phyloP scores from a whole-genome alignment of 2,888 invertebrate genomes.

The Lepas anatifera region DNA sequence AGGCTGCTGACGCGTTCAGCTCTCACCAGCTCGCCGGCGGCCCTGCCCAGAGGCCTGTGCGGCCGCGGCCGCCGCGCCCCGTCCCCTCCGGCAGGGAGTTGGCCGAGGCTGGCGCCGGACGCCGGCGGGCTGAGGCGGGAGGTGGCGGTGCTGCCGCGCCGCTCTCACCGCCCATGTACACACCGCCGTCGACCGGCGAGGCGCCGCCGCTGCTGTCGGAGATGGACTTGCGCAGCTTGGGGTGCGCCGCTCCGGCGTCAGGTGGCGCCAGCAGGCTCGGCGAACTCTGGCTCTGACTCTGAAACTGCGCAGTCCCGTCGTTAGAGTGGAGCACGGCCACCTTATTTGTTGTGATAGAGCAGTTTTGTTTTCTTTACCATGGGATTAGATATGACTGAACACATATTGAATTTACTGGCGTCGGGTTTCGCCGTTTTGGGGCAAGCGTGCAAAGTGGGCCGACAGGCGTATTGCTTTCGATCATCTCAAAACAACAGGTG shows the following conservation, averaged over 20 bases:
- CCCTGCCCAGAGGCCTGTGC: conserved; percentile 24
- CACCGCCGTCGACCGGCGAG: conserved; percentile 4
- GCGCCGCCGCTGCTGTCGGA: conserved; percentile 18
- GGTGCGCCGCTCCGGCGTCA: conserved; percentile 19
- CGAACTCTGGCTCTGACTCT: conserved; percentile 13
- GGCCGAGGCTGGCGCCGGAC: background rate
- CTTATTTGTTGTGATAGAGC: too few species aligned
- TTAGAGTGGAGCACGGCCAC: background rate
- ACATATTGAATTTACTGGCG: too few species aligned
- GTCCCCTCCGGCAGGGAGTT: conserved; percentile 15
- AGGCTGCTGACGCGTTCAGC: background rate
- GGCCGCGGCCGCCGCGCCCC: conserved; percentile 12
- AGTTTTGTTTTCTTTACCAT: too few species aligned
- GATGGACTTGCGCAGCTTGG: conserved; percentile 24
- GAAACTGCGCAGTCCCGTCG: background rate
- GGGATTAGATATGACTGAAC: too few species aligned
- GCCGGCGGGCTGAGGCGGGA: background rate
- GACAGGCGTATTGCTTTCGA: too few species aligned
- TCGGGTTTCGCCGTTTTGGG: too few species aligned
- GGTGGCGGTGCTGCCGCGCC: background rate
- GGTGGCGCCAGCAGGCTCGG: conserved; percentile 1
- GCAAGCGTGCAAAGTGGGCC: too few species aligned
- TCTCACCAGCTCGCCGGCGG: conserved; percentile 24
- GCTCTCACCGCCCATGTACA: background rate
- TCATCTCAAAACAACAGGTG: too few species aligned